phyloP scores from a whole-genome alignment of 2,888 invertebrate species.

The Caenorhabditis uteleia region DNA sequence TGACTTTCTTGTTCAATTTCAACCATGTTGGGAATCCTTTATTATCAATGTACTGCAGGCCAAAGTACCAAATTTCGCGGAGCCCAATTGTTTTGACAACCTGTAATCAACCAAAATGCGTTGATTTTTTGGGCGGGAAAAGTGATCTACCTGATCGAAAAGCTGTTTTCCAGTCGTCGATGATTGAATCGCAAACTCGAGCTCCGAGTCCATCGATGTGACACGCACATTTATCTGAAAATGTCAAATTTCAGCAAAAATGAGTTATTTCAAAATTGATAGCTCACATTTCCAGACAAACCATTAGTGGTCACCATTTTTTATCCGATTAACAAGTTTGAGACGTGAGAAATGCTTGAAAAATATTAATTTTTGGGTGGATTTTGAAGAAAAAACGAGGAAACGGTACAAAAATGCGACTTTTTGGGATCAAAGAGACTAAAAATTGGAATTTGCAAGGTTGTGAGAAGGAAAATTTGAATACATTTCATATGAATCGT shows the following conservation, averaged over 20 bases:
- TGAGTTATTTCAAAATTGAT: background rate
- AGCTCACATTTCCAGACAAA: constrained; percentile 25
- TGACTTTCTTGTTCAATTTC: constrained; percentile 98
- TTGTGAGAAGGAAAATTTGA: background rate
- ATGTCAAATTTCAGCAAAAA: background rate
- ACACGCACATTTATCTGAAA: constrained; percentile 93
- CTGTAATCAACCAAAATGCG: constrained; percentile 23
- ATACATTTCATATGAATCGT: too few species aligned
- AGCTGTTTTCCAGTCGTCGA: constrained; percentile 99
- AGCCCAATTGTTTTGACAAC: constrained; percentile 99
- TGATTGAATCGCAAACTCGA: constrained; percentile 99
- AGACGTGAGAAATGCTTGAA: background rate
- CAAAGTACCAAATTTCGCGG: constrained; percentile 99
- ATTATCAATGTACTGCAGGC: constrained; percentile 96
- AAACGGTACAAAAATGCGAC: constrained; percentile 4
- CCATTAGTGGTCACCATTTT: constrained; percentile 30
- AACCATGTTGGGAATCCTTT: constrained; percentile 98
- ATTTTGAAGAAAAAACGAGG: background rate
- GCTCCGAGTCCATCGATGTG: constrained; percentile 99
- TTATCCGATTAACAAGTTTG: background rate
- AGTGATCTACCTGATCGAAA: constrained; percentile 83
- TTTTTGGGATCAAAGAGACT: background rate
- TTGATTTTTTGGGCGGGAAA: background rate
- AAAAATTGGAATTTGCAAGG: background rate
- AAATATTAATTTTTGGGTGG: too few species aligned